These are phyloP conservation scores for Priocnemis perturbator DNA, from an alignment of 2,888 invertebrate genomes.

Conservation along the genomic window DNA sequence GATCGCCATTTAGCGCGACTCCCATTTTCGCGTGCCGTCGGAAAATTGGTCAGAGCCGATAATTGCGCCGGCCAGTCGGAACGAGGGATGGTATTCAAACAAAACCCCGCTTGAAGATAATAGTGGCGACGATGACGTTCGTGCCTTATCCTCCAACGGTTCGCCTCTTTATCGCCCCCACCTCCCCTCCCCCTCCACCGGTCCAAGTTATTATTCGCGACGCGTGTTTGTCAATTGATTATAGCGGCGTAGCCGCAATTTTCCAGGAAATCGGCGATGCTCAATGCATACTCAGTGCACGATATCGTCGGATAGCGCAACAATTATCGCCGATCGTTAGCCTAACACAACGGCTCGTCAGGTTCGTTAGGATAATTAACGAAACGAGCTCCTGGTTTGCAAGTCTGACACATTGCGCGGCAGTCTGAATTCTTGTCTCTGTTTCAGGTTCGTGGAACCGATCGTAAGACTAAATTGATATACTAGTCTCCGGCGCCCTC, in stretches of 20 bases:
- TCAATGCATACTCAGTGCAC: constrained; percentile 28
- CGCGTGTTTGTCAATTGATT: constrained; percentile 14
- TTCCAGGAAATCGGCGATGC: constrained; percentile 28
- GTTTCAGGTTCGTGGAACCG: no score
- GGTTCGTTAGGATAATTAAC: constrained; percentile 60
- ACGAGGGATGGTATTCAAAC: no score
- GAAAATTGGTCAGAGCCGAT: no score
- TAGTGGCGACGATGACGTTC: not conserved
- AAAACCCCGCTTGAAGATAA: no score
- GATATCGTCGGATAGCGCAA: constrained; percentile 35
- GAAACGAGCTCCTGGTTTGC: constrained; percentile 47
- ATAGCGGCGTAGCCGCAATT: constrained; percentile 7
- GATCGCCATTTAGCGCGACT: no score
- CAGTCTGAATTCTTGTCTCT: no score
- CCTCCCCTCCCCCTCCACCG: not conserved
- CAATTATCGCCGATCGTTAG: constrained; percentile 56
- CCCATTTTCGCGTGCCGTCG: no score
- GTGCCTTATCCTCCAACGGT: not conserved
- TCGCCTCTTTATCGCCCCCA: not conserved
- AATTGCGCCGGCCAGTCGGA: no score
- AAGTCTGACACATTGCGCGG: no score
- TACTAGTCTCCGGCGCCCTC: no score
- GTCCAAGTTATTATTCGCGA: constrained; percentile 5
- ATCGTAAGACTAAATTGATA: no score
- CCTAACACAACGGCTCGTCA: constrained; percentile 39